Conservation (phyloP, 2,888 invertebrate species). For the Stenurella melanura region DNA sequence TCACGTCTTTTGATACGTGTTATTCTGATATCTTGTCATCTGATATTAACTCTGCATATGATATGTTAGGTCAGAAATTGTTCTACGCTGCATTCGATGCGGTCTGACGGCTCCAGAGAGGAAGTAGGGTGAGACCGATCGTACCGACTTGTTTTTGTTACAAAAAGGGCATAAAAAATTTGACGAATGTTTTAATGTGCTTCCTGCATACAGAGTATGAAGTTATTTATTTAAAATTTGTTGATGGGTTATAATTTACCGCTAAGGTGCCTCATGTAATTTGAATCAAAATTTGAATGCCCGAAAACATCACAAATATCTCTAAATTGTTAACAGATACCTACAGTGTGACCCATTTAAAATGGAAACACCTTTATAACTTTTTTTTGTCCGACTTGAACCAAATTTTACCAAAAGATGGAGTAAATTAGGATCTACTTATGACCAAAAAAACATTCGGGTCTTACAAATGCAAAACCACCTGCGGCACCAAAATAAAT, state of each 20-base stretch:
- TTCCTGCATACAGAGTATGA: not conserved
- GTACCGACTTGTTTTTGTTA: slow-evolving; percentile 1
- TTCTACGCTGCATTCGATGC: slow-evolving; percentile 29
- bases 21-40: slow-evolving; percentile 43
- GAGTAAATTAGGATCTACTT: no score
- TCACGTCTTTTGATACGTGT: slow-evolving; percentile 38
- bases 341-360: no score
- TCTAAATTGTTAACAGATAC: no score
- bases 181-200: slow-evolving; percentile 21
- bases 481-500: no score
- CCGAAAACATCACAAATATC: no score
- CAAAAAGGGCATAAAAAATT: slow-evolving; percentile 30
- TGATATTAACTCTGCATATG: slow-evolving; percentile 37
- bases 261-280: not conserved
- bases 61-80: slow-evolving; percentile 41
- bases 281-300: no score
- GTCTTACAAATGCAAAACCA: no score
- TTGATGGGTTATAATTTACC: not conserved
- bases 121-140: slow-evolving; percentile 49
- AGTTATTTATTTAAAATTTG: not conserved
- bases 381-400: no score
- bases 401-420: no score
- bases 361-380: no score
- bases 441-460: no score
- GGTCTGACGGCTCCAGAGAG: slow-evolving; percentile 38